These are phyloP conservation scores for Macrosoma leucophasiata DNA, from an alignment of 2,888 invertebrate genomes.

Conservation along the genomic window DNA sequence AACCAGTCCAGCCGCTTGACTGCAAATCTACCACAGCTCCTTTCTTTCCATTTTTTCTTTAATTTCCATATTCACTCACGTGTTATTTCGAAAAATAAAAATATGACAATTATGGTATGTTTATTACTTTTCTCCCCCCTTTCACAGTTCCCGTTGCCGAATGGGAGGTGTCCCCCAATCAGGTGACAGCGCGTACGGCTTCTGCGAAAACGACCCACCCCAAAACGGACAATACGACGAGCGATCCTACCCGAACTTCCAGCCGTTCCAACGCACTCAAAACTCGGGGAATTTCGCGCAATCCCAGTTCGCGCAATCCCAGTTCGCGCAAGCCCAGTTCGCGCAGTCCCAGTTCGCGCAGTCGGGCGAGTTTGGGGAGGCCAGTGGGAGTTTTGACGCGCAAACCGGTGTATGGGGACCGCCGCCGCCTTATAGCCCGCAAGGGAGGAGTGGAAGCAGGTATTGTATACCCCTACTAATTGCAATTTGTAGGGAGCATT, in stretches of 20 bases:
- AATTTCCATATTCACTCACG: too few relatives aligned
- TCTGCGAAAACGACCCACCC: constrained; percentile 67
- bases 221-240: constrained; percentile 39
- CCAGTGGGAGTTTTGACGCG: constrained; percentile 71
- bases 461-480: constrained; percentile 27
- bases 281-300: constrained; percentile 31
- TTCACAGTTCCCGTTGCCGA: constrained; percentile 72
- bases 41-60: too few relatives aligned
- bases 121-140: too few relatives aligned
- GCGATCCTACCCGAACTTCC: constrained; percentile 39
- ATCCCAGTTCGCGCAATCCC: constrained; percentile 24
- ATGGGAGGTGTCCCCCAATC: constrained; percentile 81
- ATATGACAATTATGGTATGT: too few relatives aligned
- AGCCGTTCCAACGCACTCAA: constrained; percentile 25
- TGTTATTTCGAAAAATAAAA: too few relatives aligned
- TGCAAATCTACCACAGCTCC: too few relatives aligned
- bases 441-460: constrained; percentile 73
- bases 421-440: constrained; percentile 91
- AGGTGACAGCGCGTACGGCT: constrained; percentile 87
- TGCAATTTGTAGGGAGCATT: neutral
- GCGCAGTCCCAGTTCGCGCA: constrained; percentile 42
- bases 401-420: constrained; percentile 86
- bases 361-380: constrained; percentile 75
- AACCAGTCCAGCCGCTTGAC: too few relatives aligned
- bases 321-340: constrained; percentile 32